Evolutionary conservation across 2,113 vertebrate species (phyloP).

Genomic region (Scalopus aquaticus): DNA sequence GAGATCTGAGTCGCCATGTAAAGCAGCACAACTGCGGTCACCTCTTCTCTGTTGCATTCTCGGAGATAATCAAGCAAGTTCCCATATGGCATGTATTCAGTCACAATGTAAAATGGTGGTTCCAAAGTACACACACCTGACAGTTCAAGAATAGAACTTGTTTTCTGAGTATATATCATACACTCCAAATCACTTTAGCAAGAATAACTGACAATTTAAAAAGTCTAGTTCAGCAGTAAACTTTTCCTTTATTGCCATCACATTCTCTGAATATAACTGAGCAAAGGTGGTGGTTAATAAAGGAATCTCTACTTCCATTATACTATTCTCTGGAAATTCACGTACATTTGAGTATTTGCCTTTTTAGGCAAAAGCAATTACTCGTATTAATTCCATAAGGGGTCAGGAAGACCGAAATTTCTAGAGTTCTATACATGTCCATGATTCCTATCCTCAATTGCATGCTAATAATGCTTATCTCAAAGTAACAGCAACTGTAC

Average conservation of each 20-base stretch:
- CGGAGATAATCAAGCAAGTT: slow-evolving; percentile 97
- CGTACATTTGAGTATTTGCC: not conserved
- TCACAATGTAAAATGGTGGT: slow-evolving; percentile 98
- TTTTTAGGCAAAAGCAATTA: slow-evolving; percentile 46
- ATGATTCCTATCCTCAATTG: not conserved
- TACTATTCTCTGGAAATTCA: not conserved
- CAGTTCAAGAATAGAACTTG: not conserved
- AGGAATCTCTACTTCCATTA: not conserved
- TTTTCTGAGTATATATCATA: not conserved
- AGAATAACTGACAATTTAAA: not conserved
- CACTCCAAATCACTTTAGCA: not conserved
- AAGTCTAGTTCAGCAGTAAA: not conserved
- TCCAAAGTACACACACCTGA: slow-evolving; percentile 98
- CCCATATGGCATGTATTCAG: slow-evolving; percentile 98
- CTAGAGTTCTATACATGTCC: not conserved
- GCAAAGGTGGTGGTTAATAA: not conserved
- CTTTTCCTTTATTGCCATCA: not conserved
- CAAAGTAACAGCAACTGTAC: not conserved
- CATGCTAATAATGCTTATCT: not conserved
- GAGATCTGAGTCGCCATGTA: slow-evolving; percentile 99
- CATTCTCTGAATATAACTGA: slow-evolving; percentile 8
- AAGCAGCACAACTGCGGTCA: slow-evolving; percentile 96
- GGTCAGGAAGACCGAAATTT: not conserved
- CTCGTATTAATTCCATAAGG: slow-evolving; percentile 32
- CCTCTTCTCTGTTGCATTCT: slow-evolving; percentile 96